Base-by-base conservation (phyloP, 2,797 vertebrate species). In the Alectoris magna region DNA sequence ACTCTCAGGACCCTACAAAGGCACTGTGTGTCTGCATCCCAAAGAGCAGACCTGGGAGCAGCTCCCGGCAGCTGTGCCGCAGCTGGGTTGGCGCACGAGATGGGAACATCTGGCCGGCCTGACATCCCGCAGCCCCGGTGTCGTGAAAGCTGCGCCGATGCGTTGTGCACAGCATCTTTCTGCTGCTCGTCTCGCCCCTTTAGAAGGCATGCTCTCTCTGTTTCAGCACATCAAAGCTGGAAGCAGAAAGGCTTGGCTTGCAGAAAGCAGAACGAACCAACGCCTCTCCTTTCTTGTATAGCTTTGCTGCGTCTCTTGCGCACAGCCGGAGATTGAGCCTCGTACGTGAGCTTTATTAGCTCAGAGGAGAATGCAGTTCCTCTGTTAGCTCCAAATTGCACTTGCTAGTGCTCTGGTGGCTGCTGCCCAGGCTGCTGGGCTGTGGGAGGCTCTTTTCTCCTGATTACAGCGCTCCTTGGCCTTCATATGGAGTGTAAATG, bases 31-130 rank as follows among this genome's bases (percentile, higher is more conserved):
- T 41, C 76, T 56, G 71, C 27, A 1, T 44, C 38, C 2, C 43
- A 16, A 14, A 75, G 56, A 7, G n/a, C 26, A 86, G 63, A 60
- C 51, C 59, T 36, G 78, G 36, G 64, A 64, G 53, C 11, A 63
- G 85, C 55, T 59, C 74, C 18, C 56, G 67, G 91, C 97, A 98
- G 96, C 93, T 97, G 96, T 91, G 70, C 59, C 48, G 88, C 97
- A 97, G 96, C 96, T 97, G 97, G 96, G 55, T 81, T 93, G 95
- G 85, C 95, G 67, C 27, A 13, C 84, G 92, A 93, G 74, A 9
- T 88, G 88, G 93, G 93, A 96, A 96, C 97, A 97, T 97, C 97
- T 97, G 97, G 93, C 49, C 91, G 94, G 77, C 86, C 92, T 64
- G 91, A 46, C 31, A 27, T 26, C 17, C 44, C 60, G 38, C 19